Conservation (phyloP, 37 sponge, comb jelly and placozoan genomes). For the Corticium candelabrum region DNA sequence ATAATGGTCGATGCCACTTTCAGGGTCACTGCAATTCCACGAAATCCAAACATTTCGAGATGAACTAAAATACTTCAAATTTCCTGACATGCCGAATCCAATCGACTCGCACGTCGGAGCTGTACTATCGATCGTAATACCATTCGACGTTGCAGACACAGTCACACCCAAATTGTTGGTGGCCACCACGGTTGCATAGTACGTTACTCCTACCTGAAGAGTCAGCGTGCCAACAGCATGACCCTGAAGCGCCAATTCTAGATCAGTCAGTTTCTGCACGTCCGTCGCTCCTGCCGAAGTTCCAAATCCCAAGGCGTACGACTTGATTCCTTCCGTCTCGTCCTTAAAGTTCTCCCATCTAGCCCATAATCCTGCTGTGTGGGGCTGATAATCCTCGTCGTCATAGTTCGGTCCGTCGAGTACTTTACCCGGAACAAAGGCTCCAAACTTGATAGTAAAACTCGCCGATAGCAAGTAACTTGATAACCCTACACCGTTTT, state of each 20-base stretch:
- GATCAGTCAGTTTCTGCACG: neutral
- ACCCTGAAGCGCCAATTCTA: neutral
- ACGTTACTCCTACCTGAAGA: neutral
- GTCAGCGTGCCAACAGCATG: neutral
- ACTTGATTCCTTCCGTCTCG: neutral
- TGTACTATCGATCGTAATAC: neutral
- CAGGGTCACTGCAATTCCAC: constrained; percentile 1
- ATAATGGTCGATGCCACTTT: neutral
- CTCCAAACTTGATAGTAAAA: neutral
- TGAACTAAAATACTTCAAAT: neutral
- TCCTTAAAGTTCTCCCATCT: neutral
- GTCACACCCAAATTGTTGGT: neutral
- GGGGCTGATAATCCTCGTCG: neutral
- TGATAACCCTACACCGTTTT: neutral
- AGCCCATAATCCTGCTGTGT: neutral
- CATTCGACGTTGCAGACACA: neutral
- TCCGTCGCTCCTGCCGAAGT: neutral
- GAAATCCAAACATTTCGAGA: neutral
- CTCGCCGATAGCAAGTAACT: neutral
- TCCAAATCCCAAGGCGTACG: neutral
- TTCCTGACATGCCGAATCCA: neutral
- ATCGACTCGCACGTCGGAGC: neutral
- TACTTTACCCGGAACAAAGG: neutral
- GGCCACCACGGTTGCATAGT: constrained; percentile 1
- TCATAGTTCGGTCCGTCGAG: neutral